Evolutionary conservation across 1,140 invertebrate species (phyloP), one percentile per base, ranked within the genome.

Genomic region (Uloborus diversus): DNA sequence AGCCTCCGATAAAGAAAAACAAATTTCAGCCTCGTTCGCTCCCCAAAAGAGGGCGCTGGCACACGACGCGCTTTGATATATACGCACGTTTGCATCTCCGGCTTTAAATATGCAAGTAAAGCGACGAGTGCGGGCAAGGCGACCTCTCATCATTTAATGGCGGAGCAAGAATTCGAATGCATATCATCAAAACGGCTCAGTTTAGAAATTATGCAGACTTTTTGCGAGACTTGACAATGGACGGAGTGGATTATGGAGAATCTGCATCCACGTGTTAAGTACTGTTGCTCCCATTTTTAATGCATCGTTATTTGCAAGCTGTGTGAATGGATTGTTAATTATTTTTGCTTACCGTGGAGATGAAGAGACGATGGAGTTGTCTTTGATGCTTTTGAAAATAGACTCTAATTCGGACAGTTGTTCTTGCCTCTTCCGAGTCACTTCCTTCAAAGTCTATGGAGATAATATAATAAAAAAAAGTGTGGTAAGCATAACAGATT

Each of bases 71-170:
- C 28, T 35, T 7, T 20, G 25, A 62, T 62, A 62, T 62, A 51
- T 61, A 75, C 71, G 20, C 27, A 33, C 27, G 27, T 20, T 33
- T 1, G 9, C 32, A 56, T 37, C 33, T 5, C n/a, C 14, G 9
- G 61, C 56, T 57, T 53, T 64, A 75, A 75, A 75, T 75, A 75
- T 75, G 57, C 69, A 71, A 71, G 69, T 20, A 53, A 59, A 75
- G 23, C 30, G 56, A 11, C 51, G 20, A 27, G 42, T 30, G 59
- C 71, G 33, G 23, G 37, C 42, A 14, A 4, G 4, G 23, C 11
- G 9, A 14, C 7, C 14, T 25, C 37, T n/a, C n/a, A n/a, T n/a
- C n/a, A n/a, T n/a, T n/a, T 49, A 47, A 66, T 42, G 27, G 37
- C 51, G 51, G 51, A 53, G 4, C n/a, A 14, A 5, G 7, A 53